These are phyloP conservation scores for Syngnathus scovelli DNA, from an alignment of 2,113 vertebrate species.

Conservation along the genomic window DNA sequence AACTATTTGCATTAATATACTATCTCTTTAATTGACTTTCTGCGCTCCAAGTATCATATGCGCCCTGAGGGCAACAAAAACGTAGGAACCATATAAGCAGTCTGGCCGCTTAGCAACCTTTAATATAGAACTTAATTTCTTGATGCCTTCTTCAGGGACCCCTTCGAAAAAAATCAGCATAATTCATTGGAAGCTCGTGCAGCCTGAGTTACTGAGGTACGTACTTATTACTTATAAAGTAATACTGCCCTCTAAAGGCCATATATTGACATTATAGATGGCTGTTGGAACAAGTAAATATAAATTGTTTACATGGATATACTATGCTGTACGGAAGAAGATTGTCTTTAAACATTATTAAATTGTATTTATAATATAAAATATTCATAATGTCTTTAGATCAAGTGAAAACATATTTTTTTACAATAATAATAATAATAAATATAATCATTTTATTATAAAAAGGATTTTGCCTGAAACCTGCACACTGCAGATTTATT, in stretches of 20 bases:
- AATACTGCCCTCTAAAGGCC: slow-evolving; percentile 46
- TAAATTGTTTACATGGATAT: too few species aligned
- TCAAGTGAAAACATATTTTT: too few species aligned
- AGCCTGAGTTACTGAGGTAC: not conserved
- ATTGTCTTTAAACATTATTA: too few species aligned
- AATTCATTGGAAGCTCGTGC: not conserved
- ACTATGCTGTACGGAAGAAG: too few species aligned
- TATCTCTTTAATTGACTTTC: not conserved
- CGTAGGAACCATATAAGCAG: not conserved
- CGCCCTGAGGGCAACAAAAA: not conserved
- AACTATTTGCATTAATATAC: too few species aligned
- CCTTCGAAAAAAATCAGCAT: not conserved
- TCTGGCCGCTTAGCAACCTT: not conserved
- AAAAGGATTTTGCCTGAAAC: too few species aligned
- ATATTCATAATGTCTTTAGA: too few species aligned
- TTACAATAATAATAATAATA: too few species aligned
- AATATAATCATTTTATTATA: too few species aligned
- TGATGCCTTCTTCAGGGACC: not conserved
- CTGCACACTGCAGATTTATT: too few species aligned
- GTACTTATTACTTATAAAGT: slow-evolving; percentile 14
- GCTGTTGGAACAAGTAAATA: not conserved
- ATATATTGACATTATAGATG: not conserved
- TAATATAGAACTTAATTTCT: not conserved
- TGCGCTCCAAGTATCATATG: not conserved
- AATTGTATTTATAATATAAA: too few species aligned